Conservation (phyloP, 2,888 invertebrate species). For the Icerya purchasi region DNA sequence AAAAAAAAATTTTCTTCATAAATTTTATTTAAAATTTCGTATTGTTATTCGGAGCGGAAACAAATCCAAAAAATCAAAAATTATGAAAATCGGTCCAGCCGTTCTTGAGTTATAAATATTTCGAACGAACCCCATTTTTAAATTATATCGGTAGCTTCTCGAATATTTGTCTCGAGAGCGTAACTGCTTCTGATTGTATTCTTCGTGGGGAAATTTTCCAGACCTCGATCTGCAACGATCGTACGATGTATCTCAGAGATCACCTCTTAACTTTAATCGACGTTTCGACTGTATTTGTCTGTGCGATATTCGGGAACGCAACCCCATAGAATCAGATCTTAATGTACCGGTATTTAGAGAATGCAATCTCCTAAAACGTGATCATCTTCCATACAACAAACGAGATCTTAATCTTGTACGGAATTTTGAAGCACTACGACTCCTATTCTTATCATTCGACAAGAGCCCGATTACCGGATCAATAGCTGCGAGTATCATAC, state of each 20-base stretch:
- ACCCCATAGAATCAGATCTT: slow-evolving; percentile 31
- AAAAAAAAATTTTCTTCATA: no score
- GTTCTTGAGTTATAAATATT: no score
- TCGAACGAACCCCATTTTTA: no score
- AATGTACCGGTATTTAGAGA: no score
- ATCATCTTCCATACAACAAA: slow-evolving; percentile 25
- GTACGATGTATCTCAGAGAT: no score
- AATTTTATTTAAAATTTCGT: no score
- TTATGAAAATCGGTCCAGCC: no score
- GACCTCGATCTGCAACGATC: slow-evolving; percentile 9
- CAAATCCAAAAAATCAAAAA: no score
- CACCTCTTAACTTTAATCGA: slow-evolving; percentile 11
- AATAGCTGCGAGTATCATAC: slow-evolving; percentile 79
- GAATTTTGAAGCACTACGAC: slow-evolving; percentile 24
- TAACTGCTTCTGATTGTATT: no score
- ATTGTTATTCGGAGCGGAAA: no score
- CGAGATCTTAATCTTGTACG: slow-evolving; percentile 20
- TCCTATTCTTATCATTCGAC: slow-evolving; percentile 56
- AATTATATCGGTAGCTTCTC: not conserved
- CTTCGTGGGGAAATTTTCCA: no score
- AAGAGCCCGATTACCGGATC: slow-evolving; percentile 74
- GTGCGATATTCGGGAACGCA: slow-evolving; percentile 20
- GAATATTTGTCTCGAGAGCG: not conserved
- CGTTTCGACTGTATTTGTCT: no score
- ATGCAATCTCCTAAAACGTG: slow-evolving; percentile 26